Evolutionary conservation across 2,797 vertebrate species (phyloP), one percentile per base, ranked within the genome.

Genomic region (Neoniphon sammara): DNA sequence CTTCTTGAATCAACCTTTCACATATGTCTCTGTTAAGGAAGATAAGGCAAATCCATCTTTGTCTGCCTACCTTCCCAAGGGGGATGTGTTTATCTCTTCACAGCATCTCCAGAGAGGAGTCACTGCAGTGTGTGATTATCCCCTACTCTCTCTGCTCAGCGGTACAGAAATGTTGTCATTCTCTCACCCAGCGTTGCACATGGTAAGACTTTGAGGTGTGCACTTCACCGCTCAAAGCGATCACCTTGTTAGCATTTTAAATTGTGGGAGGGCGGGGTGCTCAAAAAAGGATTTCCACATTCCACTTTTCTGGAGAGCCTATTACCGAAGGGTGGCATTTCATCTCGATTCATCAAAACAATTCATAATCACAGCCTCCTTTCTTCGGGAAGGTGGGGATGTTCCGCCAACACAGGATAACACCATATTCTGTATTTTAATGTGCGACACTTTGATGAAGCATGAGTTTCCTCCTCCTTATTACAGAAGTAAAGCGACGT

Each of bases 1-100:
- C 80, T 56, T 71, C 75, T 73, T 78, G 55, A 87, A 80, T 86
- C 82, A 85, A 81, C 56, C 80, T 71, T 80, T 83, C 78, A 75
- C 62, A 36, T 64, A 53, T 63, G 82, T 79, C 55, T 31, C 73
- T 63, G 82, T 81, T 78, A 34, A 53, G 73, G 66, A 25, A 73
- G 82, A 90, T 85, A 82, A 89, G 75, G 42, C 49, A 55, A 68
- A 87, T 85, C 81, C 15, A 36, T 85, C 82, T 82, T 66, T 83
- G 85, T 88, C 80, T 82, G 61, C 46, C 55, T 34, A 18, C 50
- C 57, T 53, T 71, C 63, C 62, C 75, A 61, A 56, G 70, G 80
- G 69, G 25, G 53, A 36, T 4, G 71, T 66, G 80, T 83, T 90
- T 82, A 90, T 89, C 88, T 86, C 61, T 63, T 60, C 77, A 0